Percentiles rank a stretch among this genome's conserved stretches.
Evolutionary conservation across 2,113 vertebrate species (phyloP).

Genomic region (Rutilus rutilus): DNA sequence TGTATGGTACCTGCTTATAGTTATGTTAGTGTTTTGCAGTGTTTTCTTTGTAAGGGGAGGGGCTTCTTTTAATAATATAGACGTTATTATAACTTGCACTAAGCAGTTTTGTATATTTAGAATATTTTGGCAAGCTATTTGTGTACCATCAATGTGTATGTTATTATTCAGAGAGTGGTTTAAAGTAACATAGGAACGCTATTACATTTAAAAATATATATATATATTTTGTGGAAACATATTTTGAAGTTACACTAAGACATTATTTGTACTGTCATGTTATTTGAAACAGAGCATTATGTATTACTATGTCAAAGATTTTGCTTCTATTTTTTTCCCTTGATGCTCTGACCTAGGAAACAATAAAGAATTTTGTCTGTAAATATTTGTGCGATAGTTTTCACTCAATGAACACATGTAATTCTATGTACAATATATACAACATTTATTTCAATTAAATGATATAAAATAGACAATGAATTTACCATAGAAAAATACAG

Average conservation of each 20-base stretch:
- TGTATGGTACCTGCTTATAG: slow-evolving; percentile 41
- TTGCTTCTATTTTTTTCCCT: slow-evolving; percentile 64
- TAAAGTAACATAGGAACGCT: neutral
- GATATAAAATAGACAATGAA: slow-evolving; percentile 84
- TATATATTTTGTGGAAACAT: slow-evolving; percentile 46
- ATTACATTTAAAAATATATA: slow-evolving; percentile 9
- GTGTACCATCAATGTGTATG: neutral
- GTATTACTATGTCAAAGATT: slow-evolving; percentile 62
- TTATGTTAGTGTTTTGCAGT: slow-evolving; percentile 1
- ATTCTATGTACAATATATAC: slow-evolving; percentile 84
- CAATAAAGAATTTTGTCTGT: slow-evolving; percentile 61
- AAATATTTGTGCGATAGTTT: neutral
- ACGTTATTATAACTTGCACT: slow-evolving; percentile 8
- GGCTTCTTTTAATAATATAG: slow-evolving; percentile 30
- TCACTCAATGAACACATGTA: slow-evolving; percentile 54
- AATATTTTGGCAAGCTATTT: slow-evolving; percentile 23
- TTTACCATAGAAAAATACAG: slow-evolving; percentile 85
- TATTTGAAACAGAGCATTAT: slow-evolving; percentile 63
- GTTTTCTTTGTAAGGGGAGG: neutral
- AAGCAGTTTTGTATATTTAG: slow-evolving; percentile 37
- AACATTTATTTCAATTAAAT: slow-evolving; percentile 84
- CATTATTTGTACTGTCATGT: slow-evolving; percentile 42
- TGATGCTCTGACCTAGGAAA: slow-evolving; percentile 48
- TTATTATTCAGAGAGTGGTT: slow-evolving; percentile 33
- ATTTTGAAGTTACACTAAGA: slow-evolving; percentile 36